A percentile compares a stretch with the other conserved stretches of the same genome.
These are phyloP conservation scores for Drosophila incognita DNA, from an alignment of 2,888 invertebrate species.

Conservation along the genomic window DNA sequence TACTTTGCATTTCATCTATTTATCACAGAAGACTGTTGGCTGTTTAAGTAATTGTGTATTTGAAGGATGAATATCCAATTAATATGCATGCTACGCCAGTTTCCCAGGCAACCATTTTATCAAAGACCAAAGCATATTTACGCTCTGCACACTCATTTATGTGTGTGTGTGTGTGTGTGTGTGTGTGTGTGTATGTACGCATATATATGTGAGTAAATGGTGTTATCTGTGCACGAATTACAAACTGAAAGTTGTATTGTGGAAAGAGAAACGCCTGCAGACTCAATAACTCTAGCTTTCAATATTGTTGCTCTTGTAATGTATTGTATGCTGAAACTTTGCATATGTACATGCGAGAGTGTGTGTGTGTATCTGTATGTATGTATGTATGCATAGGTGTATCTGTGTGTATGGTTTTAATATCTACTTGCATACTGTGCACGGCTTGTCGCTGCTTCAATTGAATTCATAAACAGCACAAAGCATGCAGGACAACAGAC, in stretches of 20 bases:
- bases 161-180: conserved; percentile 1
- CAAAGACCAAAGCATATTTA: conserved; percentile 52
- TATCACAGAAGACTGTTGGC: background rate
- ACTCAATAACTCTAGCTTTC: conserved; percentile 30
- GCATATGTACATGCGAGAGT: conserved; percentile 2
- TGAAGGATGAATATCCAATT: conserved; percentile 29
- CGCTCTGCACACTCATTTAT: conserved; percentile 6
- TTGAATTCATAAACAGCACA: conserved; percentile 59
- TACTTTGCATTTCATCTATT: background rate
- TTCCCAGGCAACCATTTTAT: conserved; percentile 33
- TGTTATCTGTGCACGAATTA: conserved; percentile 48
- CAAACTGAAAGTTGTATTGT: conserved; percentile 18
- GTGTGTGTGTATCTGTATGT: conserved; percentile 13
- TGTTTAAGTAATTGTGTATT: conserved; percentile 40
- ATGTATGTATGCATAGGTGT: conserved; percentile 9
- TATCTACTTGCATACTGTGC: conserved; percentile 22
- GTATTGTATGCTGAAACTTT: conserved; percentile 21
- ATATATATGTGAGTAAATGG: conserved; percentile 6
- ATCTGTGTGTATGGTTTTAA: conserved; percentile 27
- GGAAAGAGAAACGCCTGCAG: conserved; percentile 33
- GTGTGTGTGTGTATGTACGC: background rate
- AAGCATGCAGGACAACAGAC: conserved; percentile 28
- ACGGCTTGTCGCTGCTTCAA: conserved; percentile 42
- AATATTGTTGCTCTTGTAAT: conserved; percentile 35
- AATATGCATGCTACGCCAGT: conserved; percentile 37